Evolutionary conservation across 2,797 vertebrate genomes (phyloP), one percentile per base, ranked within the genome.

Genomic region (Falco concolor): DNA sequence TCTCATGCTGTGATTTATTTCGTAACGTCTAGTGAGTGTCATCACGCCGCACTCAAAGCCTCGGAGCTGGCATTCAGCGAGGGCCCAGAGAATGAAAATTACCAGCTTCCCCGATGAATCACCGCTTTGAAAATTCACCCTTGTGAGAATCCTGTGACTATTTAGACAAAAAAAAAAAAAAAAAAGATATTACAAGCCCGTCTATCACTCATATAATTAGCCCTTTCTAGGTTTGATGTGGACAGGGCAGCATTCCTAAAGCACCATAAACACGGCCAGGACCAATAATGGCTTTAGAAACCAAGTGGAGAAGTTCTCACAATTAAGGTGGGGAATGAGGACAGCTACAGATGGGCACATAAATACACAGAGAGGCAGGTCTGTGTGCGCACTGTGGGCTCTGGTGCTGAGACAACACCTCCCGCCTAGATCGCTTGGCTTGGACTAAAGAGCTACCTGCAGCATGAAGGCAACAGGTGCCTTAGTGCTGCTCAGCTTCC

Each of bases 391-490:
- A 56, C 49, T 88, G 87, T 96, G 89, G 49, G 19, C 54, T 88
- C 92, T 17, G 45, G 77, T 92, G 87, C 80, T 87, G 91, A 86
- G 95, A 94, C 83, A 4, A 52, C 95, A 91, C 80, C 77, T 87
- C 78, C 95, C 3, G 75, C 74, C 88, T 79, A 0, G 54, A 85
- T 74, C n/a, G 45, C 74, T 90, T 93, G 87, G 93, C 78, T 96
- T 90, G 95, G 91, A 93, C 95, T 87, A 93, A 96, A 81, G 73
- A 61, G 63, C 28, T 91, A 34, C 75, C 68, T 65, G 84, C 93
- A 97, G 93, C 95, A 98, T 98, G 98, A 98, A 94, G 96, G 82
- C 95, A 89, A 90, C 96, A 91, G 94, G 96, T 90, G 85, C 97
- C 90, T 78, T 97, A 79, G 95, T 97, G 91, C 90, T 98, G 85